These are phyloP conservation scores for Elgaria multicarinata DNA, from an alignment of 2,113 vertebrate genomes.

Conservation along the genomic window DNA sequence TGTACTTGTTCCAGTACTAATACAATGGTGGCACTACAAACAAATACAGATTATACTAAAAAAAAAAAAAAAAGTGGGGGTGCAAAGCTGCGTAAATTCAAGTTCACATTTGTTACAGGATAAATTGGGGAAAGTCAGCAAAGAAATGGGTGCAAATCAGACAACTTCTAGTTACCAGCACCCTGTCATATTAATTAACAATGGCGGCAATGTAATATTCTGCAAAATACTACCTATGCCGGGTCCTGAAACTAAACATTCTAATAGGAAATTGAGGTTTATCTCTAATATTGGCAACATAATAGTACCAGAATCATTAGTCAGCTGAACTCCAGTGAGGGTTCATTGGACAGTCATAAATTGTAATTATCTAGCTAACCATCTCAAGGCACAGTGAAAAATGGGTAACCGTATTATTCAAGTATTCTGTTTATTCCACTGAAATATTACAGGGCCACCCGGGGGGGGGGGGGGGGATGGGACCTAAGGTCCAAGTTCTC, in stretches of 20 bases:
- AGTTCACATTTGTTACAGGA: neutral
- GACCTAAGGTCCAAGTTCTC: neutral
- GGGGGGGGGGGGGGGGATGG: too few species aligned
- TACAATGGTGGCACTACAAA: too few species aligned
- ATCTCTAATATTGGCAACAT: neutral
- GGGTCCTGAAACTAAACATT: slow-evolving; percentile 35
- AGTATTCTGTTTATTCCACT: slow-evolving; percentile 19
- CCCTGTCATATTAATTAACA: slow-evolving; percentile 27
- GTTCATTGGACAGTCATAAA: slow-evolving; percentile 30
- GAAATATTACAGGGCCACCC: slow-evolving; percentile 38
- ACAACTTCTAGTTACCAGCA: neutral
- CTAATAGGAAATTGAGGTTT: slow-evolving; percentile 29
- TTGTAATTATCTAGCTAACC: slow-evolving; percentile 46
- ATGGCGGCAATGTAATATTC: neutral
- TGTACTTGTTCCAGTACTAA: too few species aligned
- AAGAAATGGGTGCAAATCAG: neutral
- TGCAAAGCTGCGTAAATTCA: neutral
- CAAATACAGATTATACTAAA: too few species aligned
- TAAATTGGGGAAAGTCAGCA: neutral
- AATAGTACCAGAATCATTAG: slow-evolving; percentile 34
- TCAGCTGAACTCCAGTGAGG: slow-evolving; percentile 23
- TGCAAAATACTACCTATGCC: slow-evolving; percentile 4
- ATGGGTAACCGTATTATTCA: neutral
- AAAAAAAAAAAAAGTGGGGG: too few species aligned
- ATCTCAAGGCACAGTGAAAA: slow-evolving; percentile 37